Evolutionary conservation across 2,888 invertebrate genomes (phyloP).

Genomic region (Crossocerus cetratus): DNA sequence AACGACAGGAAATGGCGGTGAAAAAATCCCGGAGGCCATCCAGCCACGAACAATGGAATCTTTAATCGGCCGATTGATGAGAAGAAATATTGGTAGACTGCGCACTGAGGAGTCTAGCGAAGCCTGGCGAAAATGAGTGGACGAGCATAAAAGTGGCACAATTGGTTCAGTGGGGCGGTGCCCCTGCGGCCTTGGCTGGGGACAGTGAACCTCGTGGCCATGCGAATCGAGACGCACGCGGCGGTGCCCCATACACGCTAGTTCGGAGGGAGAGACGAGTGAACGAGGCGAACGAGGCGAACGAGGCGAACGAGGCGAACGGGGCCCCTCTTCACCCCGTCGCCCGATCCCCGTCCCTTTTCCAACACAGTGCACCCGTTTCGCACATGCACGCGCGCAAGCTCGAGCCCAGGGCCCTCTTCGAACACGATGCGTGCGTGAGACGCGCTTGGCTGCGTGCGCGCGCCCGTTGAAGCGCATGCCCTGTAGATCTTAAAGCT

Average conservation of each 20-base stretch:
- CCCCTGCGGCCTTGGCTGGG: slow-evolving; percentile 74
- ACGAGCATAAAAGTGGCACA: slow-evolving; percentile 68
- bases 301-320: no score
- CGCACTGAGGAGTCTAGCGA: no score
- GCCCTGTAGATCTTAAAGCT: slow-evolving; percentile 5
- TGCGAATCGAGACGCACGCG: slow-evolving; percentile 51
- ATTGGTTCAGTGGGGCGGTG: slow-evolving; percentile 77
- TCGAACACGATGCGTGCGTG: slow-evolving; percentile 28
- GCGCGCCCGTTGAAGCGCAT: slow-evolving; percentile 25
- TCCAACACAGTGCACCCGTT: slow-evolving; percentile 52
- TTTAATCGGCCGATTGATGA: no score
- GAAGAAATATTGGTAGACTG: no score
- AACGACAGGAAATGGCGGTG: no score
- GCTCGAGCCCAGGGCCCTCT: slow-evolving; percentile 28
- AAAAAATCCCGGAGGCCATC: no score
- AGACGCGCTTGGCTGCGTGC: slow-evolving; percentile 49
- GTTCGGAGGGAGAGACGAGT: not conserved
- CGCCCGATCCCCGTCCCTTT: not conserved
- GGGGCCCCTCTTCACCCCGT: not conserved
- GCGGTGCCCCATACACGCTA: slow-evolving; percentile 57
- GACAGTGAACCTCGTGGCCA: slow-evolving; percentile 71
- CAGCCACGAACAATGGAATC: no score
- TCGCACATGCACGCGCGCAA: slow-evolving; percentile 49
- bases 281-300: no score
- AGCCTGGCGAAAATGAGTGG: slow-evolving; percentile 51